These are phyloP conservation scores for Itoplectis maculator DNA, from an alignment of 2,888 invertebrate species.

Conservation along the genomic window DNA sequence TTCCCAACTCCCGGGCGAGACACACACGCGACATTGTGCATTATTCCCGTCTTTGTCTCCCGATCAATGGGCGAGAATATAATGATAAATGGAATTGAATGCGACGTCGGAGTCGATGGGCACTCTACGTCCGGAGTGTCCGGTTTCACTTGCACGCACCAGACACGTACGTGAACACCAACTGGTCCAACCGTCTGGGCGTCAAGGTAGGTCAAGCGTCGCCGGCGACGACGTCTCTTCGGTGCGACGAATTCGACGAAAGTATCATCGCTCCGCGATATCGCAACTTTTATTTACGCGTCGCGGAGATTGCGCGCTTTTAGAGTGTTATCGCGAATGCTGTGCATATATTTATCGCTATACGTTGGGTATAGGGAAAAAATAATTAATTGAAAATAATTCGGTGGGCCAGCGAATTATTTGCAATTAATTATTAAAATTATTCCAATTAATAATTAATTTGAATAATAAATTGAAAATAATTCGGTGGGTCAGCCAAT, in stretches of 20 bases:
- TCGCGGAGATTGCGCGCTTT: neutral
- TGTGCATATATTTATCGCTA: too few species aligned
- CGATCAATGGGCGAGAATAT: constrained; percentile 21
- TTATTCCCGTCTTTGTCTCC: constrained; percentile 23
- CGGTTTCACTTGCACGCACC: constrained; percentile 6
- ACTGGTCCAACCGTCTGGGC: constrained; percentile 16
- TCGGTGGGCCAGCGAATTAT: too few species aligned
- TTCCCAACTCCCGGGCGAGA: neutral
- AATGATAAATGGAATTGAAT: constrained; percentile 51
- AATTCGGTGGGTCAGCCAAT: too few species aligned
- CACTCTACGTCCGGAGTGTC: neutral
- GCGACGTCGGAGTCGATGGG: neutral
- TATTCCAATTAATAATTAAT: too few species aligned
- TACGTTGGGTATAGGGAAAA: too few species aligned
- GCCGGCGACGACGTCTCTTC: neutral
- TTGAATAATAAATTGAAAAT: too few species aligned
- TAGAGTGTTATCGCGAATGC: too few species aligned
- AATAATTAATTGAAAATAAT: too few species aligned
- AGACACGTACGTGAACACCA: neutral
- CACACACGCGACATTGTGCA: too few species aligned
- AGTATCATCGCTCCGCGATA: constrained; percentile 3
- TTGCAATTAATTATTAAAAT: too few species aligned
- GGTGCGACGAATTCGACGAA: neutral
- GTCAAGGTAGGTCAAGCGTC: constrained; percentile 40
- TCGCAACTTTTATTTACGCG: neutral